Conservation (phyloP, 2,888 invertebrate species). For the Athetis lepigone region DNA sequence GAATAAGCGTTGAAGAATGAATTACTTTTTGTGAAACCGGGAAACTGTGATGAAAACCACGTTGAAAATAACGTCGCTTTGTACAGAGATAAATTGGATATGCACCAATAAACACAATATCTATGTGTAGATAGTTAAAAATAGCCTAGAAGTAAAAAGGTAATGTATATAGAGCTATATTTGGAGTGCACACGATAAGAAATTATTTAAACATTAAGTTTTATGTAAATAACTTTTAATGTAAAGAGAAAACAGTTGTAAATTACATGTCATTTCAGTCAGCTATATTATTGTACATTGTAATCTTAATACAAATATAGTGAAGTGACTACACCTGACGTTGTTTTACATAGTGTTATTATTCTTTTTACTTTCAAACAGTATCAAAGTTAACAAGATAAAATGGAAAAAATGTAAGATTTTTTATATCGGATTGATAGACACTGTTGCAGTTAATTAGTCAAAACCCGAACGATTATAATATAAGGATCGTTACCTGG, state of each 20-base stretch:
- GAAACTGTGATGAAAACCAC: conserved; percentile 32
- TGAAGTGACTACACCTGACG: not conserved
- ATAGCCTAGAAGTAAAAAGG: conserved; percentile 11
- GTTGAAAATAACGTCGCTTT: conserved; percentile 49
- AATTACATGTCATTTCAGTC: conserved; percentile 7
- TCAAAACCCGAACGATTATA: too few relatives aligned
- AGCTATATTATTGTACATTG: not conserved
- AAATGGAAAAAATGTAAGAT: too few relatives aligned
- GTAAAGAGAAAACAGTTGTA: conserved; percentile 20
- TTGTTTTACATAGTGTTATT: not conserved
- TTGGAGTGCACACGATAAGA: conserved; percentile 20
- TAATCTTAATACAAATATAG: conserved; percentile 10
- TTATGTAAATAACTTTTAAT: conserved; percentile 16
- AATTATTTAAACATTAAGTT: conserved; percentile 28
- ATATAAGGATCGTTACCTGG: too few relatives aligned
- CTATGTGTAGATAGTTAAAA: conserved; percentile 5
- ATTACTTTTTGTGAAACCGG: conserved; percentile 19
- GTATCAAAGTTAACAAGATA: too few relatives aligned
- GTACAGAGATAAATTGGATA: conserved; percentile 46
- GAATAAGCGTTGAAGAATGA: conserved; percentile 7
- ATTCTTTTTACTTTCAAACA: too few relatives aligned
- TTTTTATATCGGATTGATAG: too few relatives aligned
- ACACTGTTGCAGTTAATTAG: too few relatives aligned
- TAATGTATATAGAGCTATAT: not conserved
- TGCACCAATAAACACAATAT: conserved; percentile 50